Evolutionary conservation across 1,140 invertebrate genomes (phyloP).

Genomic region (Aphelenchoides besseyi): DNA sequence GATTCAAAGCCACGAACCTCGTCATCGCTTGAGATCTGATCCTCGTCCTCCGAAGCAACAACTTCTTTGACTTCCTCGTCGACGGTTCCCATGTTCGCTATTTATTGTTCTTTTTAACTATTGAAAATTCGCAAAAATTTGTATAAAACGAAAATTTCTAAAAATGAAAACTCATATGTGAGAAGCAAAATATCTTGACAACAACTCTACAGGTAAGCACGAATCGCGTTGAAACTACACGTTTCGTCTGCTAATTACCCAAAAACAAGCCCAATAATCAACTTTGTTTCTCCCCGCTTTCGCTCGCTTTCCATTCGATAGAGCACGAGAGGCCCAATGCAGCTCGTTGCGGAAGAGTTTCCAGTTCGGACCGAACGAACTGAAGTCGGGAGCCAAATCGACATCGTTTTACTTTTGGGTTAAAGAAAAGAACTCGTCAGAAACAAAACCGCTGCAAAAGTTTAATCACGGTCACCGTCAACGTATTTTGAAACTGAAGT

Average conservation of each 20-base stretch:
- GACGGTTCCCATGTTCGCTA: not conserved
- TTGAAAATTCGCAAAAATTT: not conserved
- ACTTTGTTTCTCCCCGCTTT: not conserved
- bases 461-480: too few relatives aligned
- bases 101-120: not conserved
- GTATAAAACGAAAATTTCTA: not conserved
- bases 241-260: slow-evolving; percentile 1
- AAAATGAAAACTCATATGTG: not conserved
- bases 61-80: not conserved
- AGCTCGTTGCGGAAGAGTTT: not conserved
- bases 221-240: not conserved
- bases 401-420: too few relatives aligned
- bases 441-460: too few relatives aligned
- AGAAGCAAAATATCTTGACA: not conserved
- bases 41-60: not conserved
- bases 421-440: too few relatives aligned
- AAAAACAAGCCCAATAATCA: not conserved
- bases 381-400: too few relatives aligned
- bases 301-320: not conserved
- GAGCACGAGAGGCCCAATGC: not conserved
- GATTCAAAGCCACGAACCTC: not conserved
- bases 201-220: not conserved
- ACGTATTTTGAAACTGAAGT: too few relatives aligned
- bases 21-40: not conserved
- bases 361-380: too few relatives aligned